Evolutionary conservation across 2,888 invertebrate species (phyloP), one percentile per base, ranked within the genome.

Genomic region (Drosophila neotestacea): DNA sequence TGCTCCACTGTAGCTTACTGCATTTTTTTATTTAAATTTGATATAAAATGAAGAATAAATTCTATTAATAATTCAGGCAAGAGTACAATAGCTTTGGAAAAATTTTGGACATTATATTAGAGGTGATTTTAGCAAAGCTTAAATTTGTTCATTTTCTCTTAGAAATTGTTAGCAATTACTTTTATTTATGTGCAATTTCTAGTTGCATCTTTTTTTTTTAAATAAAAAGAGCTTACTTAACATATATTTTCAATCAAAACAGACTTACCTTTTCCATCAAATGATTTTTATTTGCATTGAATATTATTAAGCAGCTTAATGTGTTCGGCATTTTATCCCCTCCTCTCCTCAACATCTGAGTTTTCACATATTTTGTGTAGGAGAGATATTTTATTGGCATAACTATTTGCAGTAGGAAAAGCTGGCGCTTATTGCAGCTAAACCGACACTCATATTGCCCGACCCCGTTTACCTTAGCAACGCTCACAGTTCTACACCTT

Each of bases 361-460:
- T 44, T 54, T 54, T 44, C 60, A 51, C 46, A 48, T 28, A n/a
- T 52, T 74, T 68, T 27, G 28, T 22, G 28, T 46, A 30, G 41
- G 50, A 22, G 22, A 22, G 22, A 9, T 50, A 41, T n/a, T 62
- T 62, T 74, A 75, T 71, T 74, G 67, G 51, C 59, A 66, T 46
- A 62, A 51, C 47, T 77, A 55, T 73, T 71, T 77, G 55, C 50
- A 42, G 32, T 28, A 9, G 42, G 41, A 51, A 61, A 76, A 76
- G 69, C 73, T 60, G 73, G 6, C 30, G 58, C 44, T 79, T 75
- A 83, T 73, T 76, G 67, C 60, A 51, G 63, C 79, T 82, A 72
- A 85, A 67, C 65, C 58, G 50, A 16, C 58, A 68, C 51, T 47
- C 60, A 71, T 63, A 70, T 65, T 59, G 34, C 46, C 34, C 38